Percentiles rank a stretch among this genome's conserved stretches.
Conservation (phyloP, 2,797 vertebrate species). For the Pogoniulus pusillus region DNA sequence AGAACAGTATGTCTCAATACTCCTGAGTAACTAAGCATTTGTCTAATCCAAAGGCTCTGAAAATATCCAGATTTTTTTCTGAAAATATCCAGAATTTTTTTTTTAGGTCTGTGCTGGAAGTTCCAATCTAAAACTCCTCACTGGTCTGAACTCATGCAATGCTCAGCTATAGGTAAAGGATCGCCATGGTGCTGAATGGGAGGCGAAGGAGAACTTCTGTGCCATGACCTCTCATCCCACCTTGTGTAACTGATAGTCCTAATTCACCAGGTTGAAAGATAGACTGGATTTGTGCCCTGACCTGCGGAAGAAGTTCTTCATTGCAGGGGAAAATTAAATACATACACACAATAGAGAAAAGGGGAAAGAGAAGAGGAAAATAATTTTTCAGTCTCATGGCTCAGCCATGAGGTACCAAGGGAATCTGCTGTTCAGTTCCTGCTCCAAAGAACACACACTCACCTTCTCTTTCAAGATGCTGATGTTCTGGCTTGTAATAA, state of each 20-base stretch:
- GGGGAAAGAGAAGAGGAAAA: background rate
- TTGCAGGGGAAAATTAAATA: background rate
- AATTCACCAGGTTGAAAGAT: background rate
- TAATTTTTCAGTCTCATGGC: background rate
- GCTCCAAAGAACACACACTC: background rate
- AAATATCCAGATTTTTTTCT: slow-evolving; percentile 5
- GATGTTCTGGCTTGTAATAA: slow-evolving; percentile 23
- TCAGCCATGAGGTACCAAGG: background rate
- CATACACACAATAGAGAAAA: background rate
- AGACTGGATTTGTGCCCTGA: background rate
- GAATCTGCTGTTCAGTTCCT: background rate
- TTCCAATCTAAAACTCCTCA: background rate
- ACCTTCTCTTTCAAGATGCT: background rate
- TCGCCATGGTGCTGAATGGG: background rate
- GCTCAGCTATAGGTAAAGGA: background rate
- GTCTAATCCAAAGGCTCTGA: background rate
- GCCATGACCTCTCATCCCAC: background rate
- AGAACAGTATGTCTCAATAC: background rate
- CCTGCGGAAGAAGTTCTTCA: background rate
- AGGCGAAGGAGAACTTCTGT: background rate
- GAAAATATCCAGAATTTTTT: background rate
- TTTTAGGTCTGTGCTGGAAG: background rate
- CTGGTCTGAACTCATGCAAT: background rate
- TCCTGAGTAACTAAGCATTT: background rate
- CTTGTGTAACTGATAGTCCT: background rate